These are phyloP conservation scores for Colaptes auratus DNA, from an alignment of 2,113 vertebrate genomes.

Conservation along the genomic window DNA sequence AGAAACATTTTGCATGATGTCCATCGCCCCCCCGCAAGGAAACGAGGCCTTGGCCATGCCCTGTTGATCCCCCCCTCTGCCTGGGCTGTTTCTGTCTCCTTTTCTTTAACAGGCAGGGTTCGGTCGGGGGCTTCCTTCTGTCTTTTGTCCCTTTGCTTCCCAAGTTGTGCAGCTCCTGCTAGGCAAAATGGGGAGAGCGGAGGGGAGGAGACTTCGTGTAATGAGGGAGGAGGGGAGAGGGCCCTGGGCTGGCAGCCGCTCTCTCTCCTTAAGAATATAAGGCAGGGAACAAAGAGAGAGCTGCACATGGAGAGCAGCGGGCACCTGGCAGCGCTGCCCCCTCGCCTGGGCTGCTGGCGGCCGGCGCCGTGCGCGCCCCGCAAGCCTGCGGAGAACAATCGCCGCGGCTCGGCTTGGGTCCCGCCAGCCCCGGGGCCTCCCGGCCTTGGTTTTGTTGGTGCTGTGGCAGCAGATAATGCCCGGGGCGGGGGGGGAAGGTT, in stretches of 20 bases:
- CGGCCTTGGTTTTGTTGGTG: not conserved
- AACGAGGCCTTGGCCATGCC: accelerated
- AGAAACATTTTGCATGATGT: not conserved
- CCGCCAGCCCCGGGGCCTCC: not conserved
- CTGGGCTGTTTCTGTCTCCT: not conserved
- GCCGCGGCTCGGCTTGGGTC: not conserved
- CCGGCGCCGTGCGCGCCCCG: not conserved
- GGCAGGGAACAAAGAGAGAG: slow-evolving; percentile 60
- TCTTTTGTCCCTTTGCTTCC: slow-evolving; percentile 29
- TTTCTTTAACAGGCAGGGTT: not conserved
- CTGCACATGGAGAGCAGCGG: slow-evolving; percentile 17
- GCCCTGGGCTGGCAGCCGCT: not conserved
- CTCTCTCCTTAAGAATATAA: slow-evolving; percentile 20
- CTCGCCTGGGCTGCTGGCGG: not conserved
- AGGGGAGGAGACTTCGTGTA: slow-evolving; percentile 40
- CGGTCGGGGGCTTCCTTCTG: not conserved
- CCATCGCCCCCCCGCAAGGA: not conserved
- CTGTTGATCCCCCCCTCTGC: not conserved
- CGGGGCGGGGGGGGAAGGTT: not conserved
- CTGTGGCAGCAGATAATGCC: not conserved
- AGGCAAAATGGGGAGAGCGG: not conserved
- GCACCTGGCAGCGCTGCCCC: slow-evolving; percentile 43
- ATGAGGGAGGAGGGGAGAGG: slow-evolving; percentile 41
- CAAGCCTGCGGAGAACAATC: not conserved
- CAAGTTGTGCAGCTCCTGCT: slow-evolving; percentile 18